phyloP scores from a whole-genome alignment of 2,888 invertebrate species.

The Hirtodrosophila trivittata region DNA sequence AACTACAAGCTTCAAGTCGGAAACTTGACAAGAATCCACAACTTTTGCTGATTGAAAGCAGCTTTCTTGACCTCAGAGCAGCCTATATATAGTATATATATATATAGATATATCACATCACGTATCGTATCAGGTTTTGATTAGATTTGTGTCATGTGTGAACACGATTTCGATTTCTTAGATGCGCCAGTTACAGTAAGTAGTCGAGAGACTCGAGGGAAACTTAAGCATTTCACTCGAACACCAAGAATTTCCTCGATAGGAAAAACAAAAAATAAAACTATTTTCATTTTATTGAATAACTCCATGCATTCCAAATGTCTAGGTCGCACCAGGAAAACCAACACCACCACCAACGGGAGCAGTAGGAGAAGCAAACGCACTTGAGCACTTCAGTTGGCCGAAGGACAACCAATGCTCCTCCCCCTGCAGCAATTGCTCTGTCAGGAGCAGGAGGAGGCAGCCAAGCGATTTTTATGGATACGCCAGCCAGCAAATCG shows the following conservation, averaged over 20 bases:
- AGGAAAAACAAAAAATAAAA: conserved; percentile 17
- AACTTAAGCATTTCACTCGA: conserved; percentile 10
- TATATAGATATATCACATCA: no score
- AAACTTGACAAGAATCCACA: no score
- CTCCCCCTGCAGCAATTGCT: conserved; percentile 63
- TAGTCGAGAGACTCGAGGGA: neutral
- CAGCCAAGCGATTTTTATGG: conserved; percentile 66
- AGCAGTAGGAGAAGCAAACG: conserved; percentile 6
- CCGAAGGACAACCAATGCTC: conserved; percentile 39
- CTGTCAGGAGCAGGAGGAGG: conserved; percentile 60
- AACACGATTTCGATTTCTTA: conserved; percentile 3
- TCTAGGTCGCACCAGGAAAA: conserved; percentile 26
- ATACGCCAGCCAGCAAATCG: conserved; percentile 69
- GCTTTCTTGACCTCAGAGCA: no score
- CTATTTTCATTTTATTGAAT: conserved; percentile 76
- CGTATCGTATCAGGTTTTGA: conserved; percentile 11
- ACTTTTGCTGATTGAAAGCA: no score
- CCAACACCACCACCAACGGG: neutral
- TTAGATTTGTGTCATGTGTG: conserved; percentile 22
- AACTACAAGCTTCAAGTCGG: no score
- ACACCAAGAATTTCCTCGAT: conserved; percentile 30
- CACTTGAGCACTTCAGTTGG: conserved; percentile 36
- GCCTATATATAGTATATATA: no score
- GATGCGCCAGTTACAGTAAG: conserved; percentile 7
- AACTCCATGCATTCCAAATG: conserved; percentile 74